A percentile compares a stretch with the other conserved stretches of the same genome.
These are phyloP conservation scores for Nemoura dubitans DNA, from an alignment of 2,888 invertebrate species.

Conservation along the genomic window DNA sequence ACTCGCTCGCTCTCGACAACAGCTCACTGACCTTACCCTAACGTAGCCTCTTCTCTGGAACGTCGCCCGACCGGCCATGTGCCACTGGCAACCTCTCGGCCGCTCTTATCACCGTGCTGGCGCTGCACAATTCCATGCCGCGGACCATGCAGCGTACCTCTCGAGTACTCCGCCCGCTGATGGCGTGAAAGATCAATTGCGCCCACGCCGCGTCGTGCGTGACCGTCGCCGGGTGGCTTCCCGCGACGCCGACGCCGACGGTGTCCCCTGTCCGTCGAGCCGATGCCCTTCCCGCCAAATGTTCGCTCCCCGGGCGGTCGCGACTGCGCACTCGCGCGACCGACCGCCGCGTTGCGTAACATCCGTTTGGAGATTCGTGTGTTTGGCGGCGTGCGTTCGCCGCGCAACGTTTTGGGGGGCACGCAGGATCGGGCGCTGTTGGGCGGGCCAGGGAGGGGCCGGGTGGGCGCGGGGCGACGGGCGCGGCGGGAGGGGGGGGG, in stretches of 20 bases:
- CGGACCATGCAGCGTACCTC: neutral
- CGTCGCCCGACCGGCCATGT: neutral
- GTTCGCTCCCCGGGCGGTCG: neutral
- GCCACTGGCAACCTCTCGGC: neutral
- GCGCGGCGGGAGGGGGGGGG: neutral
- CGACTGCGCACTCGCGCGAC: neutral
- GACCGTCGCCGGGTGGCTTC: too few relatives aligned
- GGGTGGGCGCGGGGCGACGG: neutral
- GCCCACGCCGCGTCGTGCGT: too few relatives aligned
- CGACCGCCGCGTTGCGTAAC: slow-evolving; percentile 18
- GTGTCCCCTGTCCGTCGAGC: neutral
- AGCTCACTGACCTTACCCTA: neutral
- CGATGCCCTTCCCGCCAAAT: slow-evolving; percentile 16
- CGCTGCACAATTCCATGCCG: neutral
- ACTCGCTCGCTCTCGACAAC: neutral
- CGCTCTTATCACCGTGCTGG: neutral
- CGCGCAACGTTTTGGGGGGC: neutral
- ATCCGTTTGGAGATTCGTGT: slow-evolving; percentile 1
- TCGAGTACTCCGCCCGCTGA: neutral
- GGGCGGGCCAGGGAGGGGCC: slow-evolving; percentile 7
- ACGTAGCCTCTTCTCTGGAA: neutral
- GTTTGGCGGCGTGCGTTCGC: neutral
- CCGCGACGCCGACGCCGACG: too few relatives aligned
- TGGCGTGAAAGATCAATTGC: too few relatives aligned
- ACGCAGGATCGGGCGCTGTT: neutral